Evolutionary conservation across 2,797 vertebrate species (phyloP), one percentile per base, ranked within the genome.

Genomic region (Heterohyrax brucei): DNA sequence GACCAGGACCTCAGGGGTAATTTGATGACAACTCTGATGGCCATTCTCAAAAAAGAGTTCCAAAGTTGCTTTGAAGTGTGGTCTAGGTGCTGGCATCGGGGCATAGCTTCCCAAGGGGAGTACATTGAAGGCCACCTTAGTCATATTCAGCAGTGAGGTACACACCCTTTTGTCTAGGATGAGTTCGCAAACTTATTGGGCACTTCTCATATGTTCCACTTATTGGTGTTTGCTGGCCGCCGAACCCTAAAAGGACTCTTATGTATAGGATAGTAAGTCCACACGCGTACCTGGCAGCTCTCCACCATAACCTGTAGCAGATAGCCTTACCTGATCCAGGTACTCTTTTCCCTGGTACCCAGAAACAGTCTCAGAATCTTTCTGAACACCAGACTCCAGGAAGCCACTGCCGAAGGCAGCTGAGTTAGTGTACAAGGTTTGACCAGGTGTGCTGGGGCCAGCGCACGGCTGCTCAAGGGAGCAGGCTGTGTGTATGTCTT

Each of bases 291-390:
- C 1, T 6, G 48, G 62, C 33, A 0, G 4, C 19, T 44, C 24
- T 30, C 61, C 66, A 10, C 44, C 50, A 28, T 10, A 18, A n/a
- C 10, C n/a, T 0, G 0, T 0, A 10, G 62, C 70, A 61, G 53
- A 21, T 13, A 30, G 39, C 77, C 28, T 1, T 8, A n/a, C 10
- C 0, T 1, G 24, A 39, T 13, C 19, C 13, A 22, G 19, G 24
- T 68, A 30, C 9, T 10, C 30, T 77, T 21, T 64, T 13, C 9
- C 87, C 83, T 77, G 30, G n/a, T 66, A 30, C 62, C 28, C 33
- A 53, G 81, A 89, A 66, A 64, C 18, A 22, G 46, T n/a, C 73
- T 94, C n/a, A 5, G 86, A 30, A 46, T 21, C 82, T 75, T 92
- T 76, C 86, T 82, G 33, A 53, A 53, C 75, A 83, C 19, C 73